Evolutionary conservation across 2,113 vertebrate genomes (phyloP), one percentile per base, ranked within the genome.

Genomic region (Nothobranchius furzeri): DNA sequence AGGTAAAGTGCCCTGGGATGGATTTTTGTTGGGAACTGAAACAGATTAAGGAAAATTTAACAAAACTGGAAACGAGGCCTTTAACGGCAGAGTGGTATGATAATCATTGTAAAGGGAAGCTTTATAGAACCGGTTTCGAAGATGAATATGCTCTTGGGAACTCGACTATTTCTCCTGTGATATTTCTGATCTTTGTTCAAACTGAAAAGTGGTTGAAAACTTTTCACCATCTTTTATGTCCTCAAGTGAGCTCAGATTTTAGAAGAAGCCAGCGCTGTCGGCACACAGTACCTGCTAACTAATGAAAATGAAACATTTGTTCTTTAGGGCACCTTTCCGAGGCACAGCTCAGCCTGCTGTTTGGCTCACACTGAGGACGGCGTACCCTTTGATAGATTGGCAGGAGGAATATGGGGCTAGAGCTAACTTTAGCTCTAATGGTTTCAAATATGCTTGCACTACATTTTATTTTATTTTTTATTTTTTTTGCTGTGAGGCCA

Each of bases 371-470:
- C 85, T 78, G 74, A 86, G 78, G 77, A 79, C 86, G 72, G 70
- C 74, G 64, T 68, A 58, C 60, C 71, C 74, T 84, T 64, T 93
- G 92, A 93, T 92, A 85, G 89, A 93, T 91, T 79, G 87, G 78
- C 75, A 43, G 79, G 60, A 61, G 73, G 74, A 73, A 72, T 60
- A 25, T 54, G 52, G 61, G 59, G 72, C 7, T 63, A 75, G 81
- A 87, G 90, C 91, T 92, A 92, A 91, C 88, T 91, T 92, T 91
- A 92, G 90, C 88, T 89, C 87, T 93, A 92, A 92, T 92, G 89
- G 88, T 88, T 90, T 90, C 89, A 92, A 90, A 92, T 92, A 91
- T 92, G 93, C 91, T 92, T 87, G 85, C 82, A 69, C 74, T 85
- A 83, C 87, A 85, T 88, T 89, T 73, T 37, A 90, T 87, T 87